Evolutionary conservation across 2,888 invertebrate genomes (phyloP).

Genomic region (Plebejus melissa): DNA sequence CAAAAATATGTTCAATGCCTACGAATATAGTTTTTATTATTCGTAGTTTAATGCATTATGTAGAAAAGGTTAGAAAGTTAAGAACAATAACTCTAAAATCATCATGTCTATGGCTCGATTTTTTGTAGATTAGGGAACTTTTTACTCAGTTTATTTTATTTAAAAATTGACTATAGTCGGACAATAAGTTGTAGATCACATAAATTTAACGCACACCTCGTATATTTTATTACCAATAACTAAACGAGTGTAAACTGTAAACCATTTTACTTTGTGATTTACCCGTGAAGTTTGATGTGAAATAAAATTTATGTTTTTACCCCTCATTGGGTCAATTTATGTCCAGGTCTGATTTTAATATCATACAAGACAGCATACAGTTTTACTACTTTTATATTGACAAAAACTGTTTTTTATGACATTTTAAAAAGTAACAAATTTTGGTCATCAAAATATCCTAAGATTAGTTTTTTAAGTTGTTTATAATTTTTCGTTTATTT

Average conservation of each 20-base stretch:
- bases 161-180: neutral
- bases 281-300: neutral
- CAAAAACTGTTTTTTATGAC: neutral
- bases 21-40: too few species aligned
- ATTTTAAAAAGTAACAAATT: neutral
- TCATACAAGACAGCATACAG: neutral
- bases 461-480: neutral
- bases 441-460: neutral
- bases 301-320: slow-evolving; percentile 7
- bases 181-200: neutral
- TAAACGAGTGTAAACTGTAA: slow-evolving; percentile 9
- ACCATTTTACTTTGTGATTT: slow-evolving; percentile 3
- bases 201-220: neutral
- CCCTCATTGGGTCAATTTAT: neutral
- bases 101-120: neutral
- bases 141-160: neutral
- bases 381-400: slow-evolving; percentile 3
- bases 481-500: neutral
- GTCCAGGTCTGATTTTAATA: neutral
- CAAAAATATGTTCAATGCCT: neutral
- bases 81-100: neutral
- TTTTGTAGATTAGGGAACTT: neutral
- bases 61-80: neutral
- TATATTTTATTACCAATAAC: slow-evolving; percentile 3
- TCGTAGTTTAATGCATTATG: neutral